Conservation (phyloP, 2,888 invertebrate genomes). For the Pteria penguin region DNA sequence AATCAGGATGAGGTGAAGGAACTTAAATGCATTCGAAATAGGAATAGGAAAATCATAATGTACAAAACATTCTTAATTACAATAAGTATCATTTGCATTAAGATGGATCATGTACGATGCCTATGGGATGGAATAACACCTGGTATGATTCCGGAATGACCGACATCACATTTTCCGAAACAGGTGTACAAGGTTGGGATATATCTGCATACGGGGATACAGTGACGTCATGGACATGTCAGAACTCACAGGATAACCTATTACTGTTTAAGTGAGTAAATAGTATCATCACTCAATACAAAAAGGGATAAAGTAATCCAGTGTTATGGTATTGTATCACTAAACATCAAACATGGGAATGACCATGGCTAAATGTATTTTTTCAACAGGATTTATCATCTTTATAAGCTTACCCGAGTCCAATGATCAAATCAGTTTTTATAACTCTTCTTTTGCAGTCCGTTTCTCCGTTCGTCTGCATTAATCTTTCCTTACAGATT, state of each 20-base stretch:
- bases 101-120: background rate
- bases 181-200: slow-evolving; percentile 1
- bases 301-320: too few relatives aligned
- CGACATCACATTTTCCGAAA: slow-evolving; percentile 16
- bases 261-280: background rate
- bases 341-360: too few relatives aligned
- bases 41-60: too few relatives aligned
- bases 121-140: slow-evolving; percentile 2
- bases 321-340: too few relatives aligned
- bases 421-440: background rate
- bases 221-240: slow-evolving; percentile 11
- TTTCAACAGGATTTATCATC: background rate
- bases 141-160: slow-evolving; percentile 21
- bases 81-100: too few relatives aligned
- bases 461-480: background rate
- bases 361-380: background rate
- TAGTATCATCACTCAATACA: background rate
- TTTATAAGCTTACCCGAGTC: background rate
- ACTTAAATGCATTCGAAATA: too few relatives aligned
- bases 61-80: too few relatives aligned
- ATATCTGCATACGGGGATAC: background rate
- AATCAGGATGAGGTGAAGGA: too few relatives aligned
- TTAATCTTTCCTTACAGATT: background rate
- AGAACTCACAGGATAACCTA: background rate
- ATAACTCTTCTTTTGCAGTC: background rate